A percentile compares a stretch with the other conserved stretches of the same genome.
Evolutionary conservation across 1,140 invertebrate genomes (phyloP).

Genomic region (Anastatus disparis): DNA sequence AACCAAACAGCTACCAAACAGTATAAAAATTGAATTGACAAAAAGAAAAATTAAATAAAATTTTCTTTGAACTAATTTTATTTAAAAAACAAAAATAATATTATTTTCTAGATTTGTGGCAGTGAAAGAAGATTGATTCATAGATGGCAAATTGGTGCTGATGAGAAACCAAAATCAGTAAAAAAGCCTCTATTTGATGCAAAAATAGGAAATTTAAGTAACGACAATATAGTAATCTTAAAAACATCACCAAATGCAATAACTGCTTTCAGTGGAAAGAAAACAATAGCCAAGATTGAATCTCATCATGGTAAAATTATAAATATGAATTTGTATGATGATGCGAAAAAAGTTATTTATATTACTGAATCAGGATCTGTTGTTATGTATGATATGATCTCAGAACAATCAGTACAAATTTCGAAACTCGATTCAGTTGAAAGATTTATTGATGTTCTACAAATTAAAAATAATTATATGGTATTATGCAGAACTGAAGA

Average conservation of each 20-base stretch:
- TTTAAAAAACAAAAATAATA: slow-evolving; percentile 12
- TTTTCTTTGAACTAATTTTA: no score
- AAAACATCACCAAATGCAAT: slow-evolving; percentile 55
- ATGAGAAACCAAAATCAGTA: slow-evolving; percentile 46
- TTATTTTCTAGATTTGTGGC: slow-evolving; percentile 58
- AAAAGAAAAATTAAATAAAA: no score
- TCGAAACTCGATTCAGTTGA: slow-evolving; percentile 42
- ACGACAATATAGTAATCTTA: slow-evolving; percentile 51
- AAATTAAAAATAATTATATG: slow-evolving; percentile 40
- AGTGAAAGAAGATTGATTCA: slow-evolving; percentile 55
- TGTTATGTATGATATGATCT: slow-evolving; percentile 48
- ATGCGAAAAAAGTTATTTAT: slow-evolving; percentile 53
- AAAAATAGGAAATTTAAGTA: slow-evolving; percentile 48
- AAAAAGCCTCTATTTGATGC: slow-evolving; percentile 57
- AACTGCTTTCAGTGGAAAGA: slow-evolving; percentile 43
- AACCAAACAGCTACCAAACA: no score
- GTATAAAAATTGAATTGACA: no score
- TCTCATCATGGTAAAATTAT: slow-evolving; percentile 52
- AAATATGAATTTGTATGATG: slow-evolving; percentile 49
- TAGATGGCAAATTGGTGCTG: slow-evolving; percentile 54
- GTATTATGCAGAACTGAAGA: slow-evolving; percentile 50
- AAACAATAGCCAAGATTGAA: slow-evolving; percentile 44
- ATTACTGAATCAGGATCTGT: slow-evolving; percentile 48
- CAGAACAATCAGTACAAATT: slow-evolving; percentile 33
- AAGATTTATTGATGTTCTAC: slow-evolving; percentile 49